A percentile compares a stretch with the other conserved stretches of the same genome.
Evolutionary conservation across 2,113 vertebrate genomes (phyloP).

Genomic region (Malaclemys terrapin): DNA sequence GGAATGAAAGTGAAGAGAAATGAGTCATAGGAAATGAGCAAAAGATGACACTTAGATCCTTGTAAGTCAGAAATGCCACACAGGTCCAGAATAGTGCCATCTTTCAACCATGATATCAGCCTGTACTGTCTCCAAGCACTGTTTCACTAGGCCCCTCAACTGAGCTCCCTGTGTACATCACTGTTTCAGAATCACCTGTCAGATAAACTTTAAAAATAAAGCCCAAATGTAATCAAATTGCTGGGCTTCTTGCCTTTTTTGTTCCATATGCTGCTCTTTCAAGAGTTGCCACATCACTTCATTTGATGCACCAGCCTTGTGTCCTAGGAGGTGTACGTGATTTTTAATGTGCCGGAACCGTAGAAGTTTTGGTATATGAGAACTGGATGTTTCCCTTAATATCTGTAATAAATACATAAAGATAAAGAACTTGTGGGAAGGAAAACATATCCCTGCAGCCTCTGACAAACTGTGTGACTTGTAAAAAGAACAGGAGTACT

Average conservation of each 20-base stretch:
- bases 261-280: background rate
- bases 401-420: background rate
- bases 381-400: background rate
- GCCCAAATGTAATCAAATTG: background rate
- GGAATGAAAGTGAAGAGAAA: slow-evolving; percentile 5
- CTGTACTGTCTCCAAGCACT: background rate
- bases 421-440: background rate
- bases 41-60: background rate
- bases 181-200: background rate
- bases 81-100: background rate
- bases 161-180: background rate
- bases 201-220: slow-evolving; percentile 7
- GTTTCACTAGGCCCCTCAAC: background rate
- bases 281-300: background rate
- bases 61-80: slow-evolving; percentile 19
- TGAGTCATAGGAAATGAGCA: slow-evolving; percentile 5
- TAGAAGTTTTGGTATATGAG: background rate
- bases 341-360: background rate
- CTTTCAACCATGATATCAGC: background rate
- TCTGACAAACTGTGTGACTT: fast-evolving
- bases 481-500: no score
- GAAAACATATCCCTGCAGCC: background rate
- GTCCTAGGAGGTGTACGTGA: background rate
- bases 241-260: background rate
- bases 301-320: background rate